phyloP scores from a whole-genome alignment of 2,888 invertebrate genomes.

The Phorcus lineatus region DNA sequence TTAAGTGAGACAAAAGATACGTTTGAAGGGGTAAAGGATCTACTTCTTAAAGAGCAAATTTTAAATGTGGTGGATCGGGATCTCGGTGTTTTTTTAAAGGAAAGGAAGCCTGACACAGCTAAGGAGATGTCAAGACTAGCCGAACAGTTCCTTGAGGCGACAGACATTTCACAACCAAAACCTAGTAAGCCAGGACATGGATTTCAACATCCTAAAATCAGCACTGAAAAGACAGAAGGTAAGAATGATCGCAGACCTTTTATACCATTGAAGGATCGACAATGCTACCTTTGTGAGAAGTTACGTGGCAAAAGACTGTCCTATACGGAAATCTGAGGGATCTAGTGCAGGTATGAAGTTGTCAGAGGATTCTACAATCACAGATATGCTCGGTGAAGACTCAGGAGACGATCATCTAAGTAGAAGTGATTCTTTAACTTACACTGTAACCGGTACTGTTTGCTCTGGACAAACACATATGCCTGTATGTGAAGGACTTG shows the following conservation, averaged over 20 bases:
- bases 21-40: conserved; percentile 25
- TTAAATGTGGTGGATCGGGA: not conserved
- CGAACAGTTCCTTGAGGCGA: conserved; percentile 31
- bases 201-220: not conserved
- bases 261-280: not conserved
- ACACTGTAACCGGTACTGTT: not conserved
- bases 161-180: not conserved
- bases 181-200: not conserved
- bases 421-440: no score
- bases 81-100: conserved; percentile 34
- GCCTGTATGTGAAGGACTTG: not conserved
- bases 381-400: no score
- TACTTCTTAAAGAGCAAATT: conserved; percentile 34
- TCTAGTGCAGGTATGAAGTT: no score
- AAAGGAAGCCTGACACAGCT: conserved; percentile 24
- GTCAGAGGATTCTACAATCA: no score
- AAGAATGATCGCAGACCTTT: not conserved
- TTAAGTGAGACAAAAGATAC: conserved; percentile 16
- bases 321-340: not conserved
- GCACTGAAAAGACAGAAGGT: not conserved
- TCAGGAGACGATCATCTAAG: no score
- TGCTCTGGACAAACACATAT: not conserved
- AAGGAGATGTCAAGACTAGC: conserved; percentile 34
- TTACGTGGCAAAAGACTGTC: not conserved
- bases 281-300: not conserved